A percentile compares a stretch with the other conserved stretches of the same genome.
These are phyloP conservation scores for Flexamia atlantica DNA, from an alignment of 2,888 invertebrate genomes.

Conservation along the genomic window DNA sequence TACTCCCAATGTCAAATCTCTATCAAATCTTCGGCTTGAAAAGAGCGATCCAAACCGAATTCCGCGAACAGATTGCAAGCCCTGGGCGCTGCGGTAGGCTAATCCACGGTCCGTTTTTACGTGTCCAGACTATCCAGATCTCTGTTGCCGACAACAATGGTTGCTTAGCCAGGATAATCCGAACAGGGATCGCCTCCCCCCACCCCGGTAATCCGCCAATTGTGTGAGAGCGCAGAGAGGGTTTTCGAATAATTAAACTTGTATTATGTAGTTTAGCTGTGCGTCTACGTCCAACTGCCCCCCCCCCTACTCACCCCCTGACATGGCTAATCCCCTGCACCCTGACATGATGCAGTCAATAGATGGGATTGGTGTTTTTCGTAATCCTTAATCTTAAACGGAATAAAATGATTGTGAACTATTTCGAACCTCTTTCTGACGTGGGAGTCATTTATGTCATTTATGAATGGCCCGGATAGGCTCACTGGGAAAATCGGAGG, in stretches of 20 bases:
- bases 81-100: conserved; percentile 29
- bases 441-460: no score
- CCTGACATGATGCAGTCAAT: conserved; percentile 14
- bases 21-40: background rate
- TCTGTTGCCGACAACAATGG: conserved; percentile 47
- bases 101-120: conserved; percentile 25
- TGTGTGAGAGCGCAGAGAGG: conserved; percentile 47
- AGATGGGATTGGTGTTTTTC: conserved; percentile 1
- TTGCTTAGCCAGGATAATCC: conserved; percentile 46
- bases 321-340: background rate
- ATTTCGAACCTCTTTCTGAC: no score
- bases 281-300: conserved; percentile 4
- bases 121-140: conserved; percentile 45
- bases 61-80: background rate
- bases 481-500: no score
- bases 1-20: no score
- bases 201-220: conserved; percentile 42
- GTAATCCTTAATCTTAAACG: conserved; percentile 10
- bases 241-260: conserved; percentile 59
- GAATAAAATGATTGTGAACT: conserved; percentile 9
- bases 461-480: no score
- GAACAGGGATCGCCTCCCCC: background rate
- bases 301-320: background rate
- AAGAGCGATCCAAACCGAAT: background rate
- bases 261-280: conserved; percentile 52